These are phyloP conservation scores for Drosophila saltans DNA, from an alignment of 1,140 invertebrate species.

Conservation along the genomic window DNA sequence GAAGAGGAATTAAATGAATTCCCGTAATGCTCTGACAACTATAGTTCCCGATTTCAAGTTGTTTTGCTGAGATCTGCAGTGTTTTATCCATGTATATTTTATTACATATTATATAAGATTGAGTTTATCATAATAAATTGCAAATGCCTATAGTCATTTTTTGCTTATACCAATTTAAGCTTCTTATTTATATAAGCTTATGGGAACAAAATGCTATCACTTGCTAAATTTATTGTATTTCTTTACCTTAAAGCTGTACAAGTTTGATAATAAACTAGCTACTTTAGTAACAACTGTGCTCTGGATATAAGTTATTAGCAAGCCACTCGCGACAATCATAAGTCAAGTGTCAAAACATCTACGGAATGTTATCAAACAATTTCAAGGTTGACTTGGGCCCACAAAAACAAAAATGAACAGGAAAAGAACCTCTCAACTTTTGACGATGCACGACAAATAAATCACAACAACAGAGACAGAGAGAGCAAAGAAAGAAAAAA, in stretches of 20 bases:
- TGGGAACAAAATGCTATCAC: no score
- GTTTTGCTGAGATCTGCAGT: no score
- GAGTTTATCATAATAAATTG: no score
- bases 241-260: constrained; percentile 37
- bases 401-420: constrained; percentile 20
- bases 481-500: neutral
- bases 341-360: constrained; percentile 65
- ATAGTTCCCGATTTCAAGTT: no score
- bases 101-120: no score
- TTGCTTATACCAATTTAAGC: no score
- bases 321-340: constrained; percentile 53
- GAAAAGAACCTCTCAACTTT: constrained; percentile 42
- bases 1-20: no score
- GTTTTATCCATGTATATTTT: no score
- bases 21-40: no score
- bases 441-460: constrained; percentile 54
- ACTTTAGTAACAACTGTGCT: neutral
- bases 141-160: no score
- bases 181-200: no score
- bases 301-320: constrained; percentile 55
- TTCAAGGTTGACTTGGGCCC: constrained; percentile 64
- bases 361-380: constrained; percentile 75
- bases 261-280: constrained; percentile 13
- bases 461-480: constrained; percentile 42
- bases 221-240: no score